Conservation (phyloP, 2,797 vertebrate species). For the Dromococcyx pavoninus region DNA sequence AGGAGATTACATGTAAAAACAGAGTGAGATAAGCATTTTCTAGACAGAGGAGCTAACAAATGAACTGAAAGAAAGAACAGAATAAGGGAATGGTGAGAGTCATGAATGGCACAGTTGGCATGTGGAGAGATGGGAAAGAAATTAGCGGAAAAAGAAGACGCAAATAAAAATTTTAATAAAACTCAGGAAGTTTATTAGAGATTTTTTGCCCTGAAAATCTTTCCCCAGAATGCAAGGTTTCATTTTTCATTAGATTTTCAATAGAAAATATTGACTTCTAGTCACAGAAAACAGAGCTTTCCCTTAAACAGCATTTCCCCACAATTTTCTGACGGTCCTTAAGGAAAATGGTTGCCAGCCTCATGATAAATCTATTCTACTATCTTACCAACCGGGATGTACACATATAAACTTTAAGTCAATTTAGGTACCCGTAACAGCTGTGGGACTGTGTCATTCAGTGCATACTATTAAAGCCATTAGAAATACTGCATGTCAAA, state of each 20-base stretch:
- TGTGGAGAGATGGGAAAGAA: neutral
- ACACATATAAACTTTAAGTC: neutral
- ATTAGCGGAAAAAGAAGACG: neutral
- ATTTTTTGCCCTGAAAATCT: neutral
- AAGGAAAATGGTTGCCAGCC: neutral
- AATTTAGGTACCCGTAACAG: neutral
- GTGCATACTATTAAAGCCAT: neutral
- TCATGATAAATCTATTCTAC: neutral
- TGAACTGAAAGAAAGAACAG: neutral
- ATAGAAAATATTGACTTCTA: neutral
- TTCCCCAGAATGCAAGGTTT: neutral
- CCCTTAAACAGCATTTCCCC: neutral
- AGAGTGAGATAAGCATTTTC: neutral
- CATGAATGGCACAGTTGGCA: neutral
- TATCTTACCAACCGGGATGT: neutral
- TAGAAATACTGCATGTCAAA: neutral
- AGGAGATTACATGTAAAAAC: neutral
- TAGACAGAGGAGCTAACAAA: neutral
- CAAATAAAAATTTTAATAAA: neutral
- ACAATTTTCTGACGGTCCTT: neutral
- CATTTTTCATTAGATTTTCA: neutral
- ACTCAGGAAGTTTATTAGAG: neutral
- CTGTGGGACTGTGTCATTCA: neutral
- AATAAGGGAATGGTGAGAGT: neutral
- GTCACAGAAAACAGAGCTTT: neutral